phyloP scores from a whole-genome alignment of 2,888 invertebrate genomes.

The Pharmacophagus antenor region DNA sequence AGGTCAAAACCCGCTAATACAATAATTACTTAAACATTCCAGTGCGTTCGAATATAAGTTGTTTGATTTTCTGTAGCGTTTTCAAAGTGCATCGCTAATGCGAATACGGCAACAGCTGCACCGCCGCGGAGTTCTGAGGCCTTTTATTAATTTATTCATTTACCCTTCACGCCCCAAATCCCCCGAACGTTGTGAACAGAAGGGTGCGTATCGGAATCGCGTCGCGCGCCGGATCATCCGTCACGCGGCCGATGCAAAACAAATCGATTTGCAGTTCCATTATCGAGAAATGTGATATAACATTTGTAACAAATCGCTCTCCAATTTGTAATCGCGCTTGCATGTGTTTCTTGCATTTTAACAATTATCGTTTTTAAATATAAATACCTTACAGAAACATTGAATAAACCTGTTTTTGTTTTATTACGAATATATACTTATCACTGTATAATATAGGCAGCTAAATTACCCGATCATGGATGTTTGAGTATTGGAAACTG shows the following conservation, averaged over 20 bases:
- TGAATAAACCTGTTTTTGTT: too few relatives aligned
- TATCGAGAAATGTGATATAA: slow-evolving; percentile 18
- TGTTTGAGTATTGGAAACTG: too few relatives aligned
- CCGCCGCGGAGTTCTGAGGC: slow-evolving; percentile 52
- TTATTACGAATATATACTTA: too few relatives aligned
- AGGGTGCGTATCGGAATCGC: slow-evolving; percentile 47
- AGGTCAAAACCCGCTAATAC: neutral
- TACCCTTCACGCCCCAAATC: slow-evolving; percentile 77
- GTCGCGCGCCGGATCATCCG: slow-evolving; percentile 63
- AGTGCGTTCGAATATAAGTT: slow-evolving; percentile 34
- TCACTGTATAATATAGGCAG: too few relatives aligned
- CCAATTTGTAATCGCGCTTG: neutral
- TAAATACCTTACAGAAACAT: too few relatives aligned
- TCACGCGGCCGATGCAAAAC: slow-evolving; percentile 61
- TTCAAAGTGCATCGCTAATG: slow-evolving; percentile 45
- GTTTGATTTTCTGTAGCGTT: slow-evolving; percentile 18
- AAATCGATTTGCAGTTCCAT: slow-evolving; percentile 60
- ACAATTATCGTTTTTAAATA: too few relatives aligned
- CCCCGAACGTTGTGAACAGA: slow-evolving; percentile 44
- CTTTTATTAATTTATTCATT: slow-evolving; percentile 71
- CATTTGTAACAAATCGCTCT: neutral
- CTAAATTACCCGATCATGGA: too few relatives aligned
- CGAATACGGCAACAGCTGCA: slow-evolving; percentile 65
- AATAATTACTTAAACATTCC: slow-evolving; percentile 4
- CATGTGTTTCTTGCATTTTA: too few relatives aligned